These are phyloP conservation scores for Leptopterna dolabrata DNA, from an alignment of 2,888 invertebrate genomes.

Conservation along the genomic window DNA sequence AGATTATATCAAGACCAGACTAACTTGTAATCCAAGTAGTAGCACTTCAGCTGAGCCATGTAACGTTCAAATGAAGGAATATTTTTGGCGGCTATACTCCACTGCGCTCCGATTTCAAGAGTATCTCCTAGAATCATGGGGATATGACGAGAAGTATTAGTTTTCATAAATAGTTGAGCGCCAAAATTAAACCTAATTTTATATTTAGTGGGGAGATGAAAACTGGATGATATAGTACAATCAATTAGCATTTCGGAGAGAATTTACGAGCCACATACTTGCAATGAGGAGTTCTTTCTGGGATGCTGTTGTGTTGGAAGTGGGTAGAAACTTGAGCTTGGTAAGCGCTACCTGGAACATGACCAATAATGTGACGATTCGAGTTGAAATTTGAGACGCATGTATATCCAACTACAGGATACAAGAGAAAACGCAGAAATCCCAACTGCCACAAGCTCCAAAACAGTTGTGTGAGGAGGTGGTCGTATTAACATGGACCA, in stretches of 20 bases:
- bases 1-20: background rate
- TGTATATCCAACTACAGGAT: too few relatives aligned
- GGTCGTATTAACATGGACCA: too few relatives aligned
- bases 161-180: too few relatives aligned
- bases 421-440: constrained; percentile 43
- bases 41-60: constrained; percentile 97
- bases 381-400: too few relatives aligned
- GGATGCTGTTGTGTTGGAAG: constrained; percentile 78
- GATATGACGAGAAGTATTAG: too few relatives aligned
- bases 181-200: too few relatives aligned
- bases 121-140: constrained; percentile 75
- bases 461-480: too few relatives aligned
- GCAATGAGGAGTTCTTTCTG: constrained; percentile 86
- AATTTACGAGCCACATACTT: constrained; percentile 69
- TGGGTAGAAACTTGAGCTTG: constrained; percentile 86
- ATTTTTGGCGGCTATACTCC: constrained; percentile 92
- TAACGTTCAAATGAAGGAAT: constrained; percentile 96
- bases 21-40: constrained; percentile 93
- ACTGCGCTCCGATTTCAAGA: constrained; percentile 95
- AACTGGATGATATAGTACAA: too few relatives aligned
- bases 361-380: constrained; percentile 28
- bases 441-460: background rate
- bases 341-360: constrained; percentile 83
- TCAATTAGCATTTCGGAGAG: too few relatives aligned
- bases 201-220: too few relatives aligned